phyloP scores from a whole-genome alignment of 2,797 vertebrate genomes.

The Euthynnus affinis region DNA sequence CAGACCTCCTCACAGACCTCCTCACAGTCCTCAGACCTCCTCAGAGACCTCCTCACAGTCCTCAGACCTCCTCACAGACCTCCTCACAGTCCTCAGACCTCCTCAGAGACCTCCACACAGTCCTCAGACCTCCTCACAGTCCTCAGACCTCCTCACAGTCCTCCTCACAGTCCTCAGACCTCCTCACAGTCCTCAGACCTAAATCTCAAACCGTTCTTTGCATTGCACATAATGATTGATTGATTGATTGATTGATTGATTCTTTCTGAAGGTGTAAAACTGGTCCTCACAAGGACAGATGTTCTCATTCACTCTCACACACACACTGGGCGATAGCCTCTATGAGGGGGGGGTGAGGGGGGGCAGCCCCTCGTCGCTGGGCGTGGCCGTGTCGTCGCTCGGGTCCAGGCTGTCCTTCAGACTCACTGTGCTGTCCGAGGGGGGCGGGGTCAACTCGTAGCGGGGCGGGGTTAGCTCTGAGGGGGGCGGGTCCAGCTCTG shows the following conservation, averaged over 20 bases:
- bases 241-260: too few species aligned
- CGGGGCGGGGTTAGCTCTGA: slow-evolving; percentile 70
- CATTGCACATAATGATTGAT: too few species aligned
- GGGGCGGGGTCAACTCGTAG: slow-evolving; percentile 70
- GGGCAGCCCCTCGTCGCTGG: slow-evolving; percentile 83
- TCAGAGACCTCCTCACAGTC: not conserved
- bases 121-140: too few species aligned
- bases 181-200: too few species aligned
- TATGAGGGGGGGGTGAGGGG: slow-evolving; percentile 82
- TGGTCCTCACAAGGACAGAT: slow-evolving; percentile 60
- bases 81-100: too few species aligned
- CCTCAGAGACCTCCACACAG: too few species aligned
- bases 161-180: too few species aligned
- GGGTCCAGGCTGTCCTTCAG: slow-evolving; percentile 87
- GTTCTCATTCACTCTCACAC: slow-evolving; percentile 9
- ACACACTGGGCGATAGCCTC: not conserved
- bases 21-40: too few species aligned
- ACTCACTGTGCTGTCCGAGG: slow-evolving; percentile 84
- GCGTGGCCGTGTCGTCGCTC: slow-evolving; percentile 84
- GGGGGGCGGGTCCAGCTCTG: slow-evolving; percentile 55
- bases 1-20: too few species aligned
- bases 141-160: too few species aligned
- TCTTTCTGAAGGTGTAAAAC: not conserved
- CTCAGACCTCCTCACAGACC: too few species aligned
- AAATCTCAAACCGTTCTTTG: too few species aligned